phyloP scores from a whole-genome alignment of 1,140 invertebrate genomes.

The Scaptomyza hsui region DNA sequence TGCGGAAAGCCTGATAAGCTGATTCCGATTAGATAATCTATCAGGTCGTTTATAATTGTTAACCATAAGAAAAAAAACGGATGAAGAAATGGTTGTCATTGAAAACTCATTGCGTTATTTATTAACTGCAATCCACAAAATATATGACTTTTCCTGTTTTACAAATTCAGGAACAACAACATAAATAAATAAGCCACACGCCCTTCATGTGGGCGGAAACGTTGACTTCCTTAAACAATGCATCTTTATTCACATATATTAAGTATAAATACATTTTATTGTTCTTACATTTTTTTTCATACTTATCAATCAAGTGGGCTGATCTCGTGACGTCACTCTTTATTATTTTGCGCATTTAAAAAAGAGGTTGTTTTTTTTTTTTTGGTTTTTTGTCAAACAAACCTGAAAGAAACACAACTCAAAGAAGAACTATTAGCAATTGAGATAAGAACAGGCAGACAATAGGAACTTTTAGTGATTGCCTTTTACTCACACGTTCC shows the following conservation, averaged over 20 bases:
- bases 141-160: slow-evolving; percentile 36
- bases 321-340: slow-evolving; percentile 33
- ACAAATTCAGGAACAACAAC: slow-evolving; percentile 42
- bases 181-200: slow-evolving; percentile 2
- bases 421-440: neutral
- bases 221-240: slow-evolving; percentile 39
- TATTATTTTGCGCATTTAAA: slow-evolving; percentile 47
- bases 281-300: slow-evolving; percentile 1
- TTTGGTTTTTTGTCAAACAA: slow-evolving; percentile 17
- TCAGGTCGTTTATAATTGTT: too few species aligned
- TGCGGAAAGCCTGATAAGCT: neutral
- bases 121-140: slow-evolving; percentile 9
- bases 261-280: slow-evolving; percentile 5
- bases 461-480: neutral
- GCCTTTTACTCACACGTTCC: slow-evolving; percentile 32
- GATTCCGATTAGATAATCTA: neutral
- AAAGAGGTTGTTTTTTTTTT: neutral
- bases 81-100: too few species aligned
- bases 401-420: slow-evolving; percentile 15
- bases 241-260: slow-evolving; percentile 25
- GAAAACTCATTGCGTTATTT: slow-evolving; percentile 16
- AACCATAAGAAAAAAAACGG: too few species aligned
- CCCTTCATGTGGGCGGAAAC: slow-evolving; percentile 39
- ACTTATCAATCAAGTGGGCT: slow-evolving; percentile 29
- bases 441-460: slow-evolving; percentile 28